Conservation (phyloP, 2,888 invertebrate genomes). For the Tortrix viridana region DNA sequence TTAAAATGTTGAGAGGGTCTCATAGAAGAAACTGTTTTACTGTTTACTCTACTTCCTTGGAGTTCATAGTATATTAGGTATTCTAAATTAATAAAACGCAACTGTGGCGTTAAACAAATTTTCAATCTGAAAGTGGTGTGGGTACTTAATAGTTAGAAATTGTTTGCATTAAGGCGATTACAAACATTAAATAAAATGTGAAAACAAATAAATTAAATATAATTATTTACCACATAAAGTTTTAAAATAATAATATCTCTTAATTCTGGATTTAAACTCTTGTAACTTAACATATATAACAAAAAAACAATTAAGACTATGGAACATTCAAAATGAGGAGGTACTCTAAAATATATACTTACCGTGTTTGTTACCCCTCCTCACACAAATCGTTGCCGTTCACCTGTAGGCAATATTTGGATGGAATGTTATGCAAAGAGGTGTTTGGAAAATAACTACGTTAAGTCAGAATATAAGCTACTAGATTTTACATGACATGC, state of each 20-base stretch:
- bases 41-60: conserved; percentile 4
- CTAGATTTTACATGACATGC: no score
- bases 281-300: conserved; percentile 72
- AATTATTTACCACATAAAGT: conserved; percentile 58
- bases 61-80: conserved; percentile 38
- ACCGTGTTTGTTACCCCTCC: neutral
- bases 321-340: conserved; percentile 60
- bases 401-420: neutral
- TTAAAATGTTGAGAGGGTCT: neutral
- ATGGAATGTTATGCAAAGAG: conserved; percentile 9
- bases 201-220: conserved; percentile 74
- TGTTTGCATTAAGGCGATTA: conserved; percentile 24
- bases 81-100: conserved; percentile 47
- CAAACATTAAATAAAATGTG: conserved; percentile 47
- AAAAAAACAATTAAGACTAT: conserved; percentile 68
- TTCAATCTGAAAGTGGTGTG: conserved; percentile 29
- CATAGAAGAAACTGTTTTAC: conserved; percentile 16
- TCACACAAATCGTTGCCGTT: no score
- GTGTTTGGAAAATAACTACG: conserved; percentile 6
- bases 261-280: conserved; percentile 78
- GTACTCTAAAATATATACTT: conserved; percentile 51
- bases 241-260: conserved; percentile 77
- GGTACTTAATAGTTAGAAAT: conserved; percentile 12
- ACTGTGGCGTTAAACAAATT: conserved; percentile 56
- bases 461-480: conserved; percentile 2